phyloP scores from a whole-genome alignment of 2,888 invertebrate genomes.

The Aplocera efformata region DNA sequence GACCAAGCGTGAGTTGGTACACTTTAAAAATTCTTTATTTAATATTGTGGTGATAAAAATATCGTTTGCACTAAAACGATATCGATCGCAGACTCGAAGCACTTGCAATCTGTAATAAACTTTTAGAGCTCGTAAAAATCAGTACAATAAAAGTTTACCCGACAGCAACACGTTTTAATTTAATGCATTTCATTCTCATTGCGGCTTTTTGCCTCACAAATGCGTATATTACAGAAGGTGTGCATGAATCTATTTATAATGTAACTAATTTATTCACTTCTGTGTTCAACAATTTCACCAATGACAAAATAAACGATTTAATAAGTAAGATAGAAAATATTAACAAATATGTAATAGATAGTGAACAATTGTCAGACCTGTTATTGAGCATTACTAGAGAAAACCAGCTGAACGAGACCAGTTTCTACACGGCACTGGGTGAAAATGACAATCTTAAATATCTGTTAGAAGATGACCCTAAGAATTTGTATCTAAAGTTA shows the following conservation, averaged over 20 bases:
- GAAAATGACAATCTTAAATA: slow-evolving; percentile 51
- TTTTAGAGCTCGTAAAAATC: slow-evolving; percentile 25
- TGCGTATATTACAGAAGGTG: slow-evolving; percentile 12
- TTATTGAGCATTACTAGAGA: slow-evolving; percentile 44
- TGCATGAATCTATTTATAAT: slow-evolving; percentile 15
- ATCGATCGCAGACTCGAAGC: slow-evolving; percentile 13
- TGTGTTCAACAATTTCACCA: slow-evolving; percentile 18
- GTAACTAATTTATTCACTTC: slow-evolving; percentile 17
- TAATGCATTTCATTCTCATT: slow-evolving; percentile 18
- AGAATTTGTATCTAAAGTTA: slow-evolving; percentile 56
- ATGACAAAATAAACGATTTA: slow-evolving; percentile 45
- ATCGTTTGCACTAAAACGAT: slow-evolving; percentile 4
- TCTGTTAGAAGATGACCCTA: slow-evolving; percentile 39
- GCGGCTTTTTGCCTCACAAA: slow-evolving; percentile 14
- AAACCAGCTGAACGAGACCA: slow-evolving; percentile 50
- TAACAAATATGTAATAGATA: slow-evolving; percentile 47
- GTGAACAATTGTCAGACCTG: slow-evolving; percentile 39
- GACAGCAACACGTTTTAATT: slow-evolving; percentile 9
- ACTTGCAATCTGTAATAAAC: slow-evolving; percentile 24
- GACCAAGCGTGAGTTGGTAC: no score
- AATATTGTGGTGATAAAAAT: no score
- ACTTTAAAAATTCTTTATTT: no score
- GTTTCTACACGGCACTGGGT: slow-evolving; percentile 52
- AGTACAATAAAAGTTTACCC: slow-evolving; percentile 19
- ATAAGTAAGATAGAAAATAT: slow-evolving; percentile 51